Evolutionary conservation across 2,113 vertebrate genomes (phyloP).

Genomic region (Chauna torquata): DNA sequence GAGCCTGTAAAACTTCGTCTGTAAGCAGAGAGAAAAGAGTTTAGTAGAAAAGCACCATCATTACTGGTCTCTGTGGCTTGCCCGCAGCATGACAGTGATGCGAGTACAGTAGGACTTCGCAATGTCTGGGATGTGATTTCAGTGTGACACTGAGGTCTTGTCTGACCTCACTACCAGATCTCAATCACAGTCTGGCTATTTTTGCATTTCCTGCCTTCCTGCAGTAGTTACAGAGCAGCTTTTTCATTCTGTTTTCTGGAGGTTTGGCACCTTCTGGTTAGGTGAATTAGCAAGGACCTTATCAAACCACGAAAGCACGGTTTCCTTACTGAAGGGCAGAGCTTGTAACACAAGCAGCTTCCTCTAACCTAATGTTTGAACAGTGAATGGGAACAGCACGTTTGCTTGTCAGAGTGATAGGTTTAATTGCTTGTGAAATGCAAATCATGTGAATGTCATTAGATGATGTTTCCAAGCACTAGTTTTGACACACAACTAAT

Average conservation of each 20-base stretch:
- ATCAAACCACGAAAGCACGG: neutral
- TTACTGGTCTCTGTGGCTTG: slow-evolving; percentile 9
- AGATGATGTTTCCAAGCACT: slow-evolving; percentile 35
- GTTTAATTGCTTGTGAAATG: slow-evolving; percentile 50
- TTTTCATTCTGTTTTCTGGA: neutral
- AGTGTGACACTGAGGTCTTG: slow-evolving; percentile 42
- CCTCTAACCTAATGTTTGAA: neutral
- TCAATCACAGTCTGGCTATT: slow-evolving; percentile 41
- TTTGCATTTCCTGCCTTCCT: slow-evolving; percentile 35
- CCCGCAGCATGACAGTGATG: slow-evolving; percentile 31
- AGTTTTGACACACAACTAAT: slow-evolving; percentile 26
- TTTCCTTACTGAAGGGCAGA: neutral
- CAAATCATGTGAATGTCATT: neutral
- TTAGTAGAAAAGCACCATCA: neutral
- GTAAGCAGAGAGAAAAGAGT: slow-evolving; percentile 10
- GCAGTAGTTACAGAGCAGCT: neutral
- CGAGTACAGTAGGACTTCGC: slow-evolving; percentile 31
- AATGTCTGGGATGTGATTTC: slow-evolving; percentile 53
- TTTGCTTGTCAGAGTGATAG: neutral
- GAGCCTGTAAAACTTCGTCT: neutral
- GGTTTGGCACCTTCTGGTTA: neutral
- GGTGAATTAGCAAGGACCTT: neutral
- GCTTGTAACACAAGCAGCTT: neutral
- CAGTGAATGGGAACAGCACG: neutral
- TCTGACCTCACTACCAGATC: neutral